Evolutionary conservation across 2,888 invertebrate species (phyloP).

Genomic region (Adineta ricciae): DNA sequence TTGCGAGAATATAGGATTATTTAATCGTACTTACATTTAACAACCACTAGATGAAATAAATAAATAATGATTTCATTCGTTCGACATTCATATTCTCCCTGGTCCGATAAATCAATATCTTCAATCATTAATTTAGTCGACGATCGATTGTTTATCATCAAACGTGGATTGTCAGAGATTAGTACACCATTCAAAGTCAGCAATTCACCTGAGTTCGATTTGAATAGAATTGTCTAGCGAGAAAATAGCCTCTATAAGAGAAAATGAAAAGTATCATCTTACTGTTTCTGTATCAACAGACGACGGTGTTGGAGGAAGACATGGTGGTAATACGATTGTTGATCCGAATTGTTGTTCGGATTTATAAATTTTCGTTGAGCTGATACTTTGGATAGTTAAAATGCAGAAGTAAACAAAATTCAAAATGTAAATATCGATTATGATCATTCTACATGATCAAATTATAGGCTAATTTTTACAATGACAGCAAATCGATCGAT

Average conservation of each 20-base stretch:
- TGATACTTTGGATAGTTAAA: background rate
- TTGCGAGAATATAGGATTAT: no score
- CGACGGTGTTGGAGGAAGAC: background rate
- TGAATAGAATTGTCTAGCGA: background rate
- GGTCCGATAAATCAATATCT: background rate
- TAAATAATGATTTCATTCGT: background rate
- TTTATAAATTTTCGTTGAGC: background rate
- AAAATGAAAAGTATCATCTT: background rate
- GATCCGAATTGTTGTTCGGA: background rate
- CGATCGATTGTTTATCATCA: background rate
- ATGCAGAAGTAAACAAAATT: background rate
- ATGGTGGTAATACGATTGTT: background rate
- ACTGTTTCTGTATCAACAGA: background rate
- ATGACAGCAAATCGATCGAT: background rate
- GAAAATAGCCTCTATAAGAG: background rate
- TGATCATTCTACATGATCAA: background rate
- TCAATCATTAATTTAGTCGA: background rate
- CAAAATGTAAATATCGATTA: background rate
- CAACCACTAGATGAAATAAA: background rate
- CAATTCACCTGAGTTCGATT: background rate
- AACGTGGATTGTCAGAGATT: background rate
- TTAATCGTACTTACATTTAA: background rate
- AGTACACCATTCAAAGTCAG: background rate
- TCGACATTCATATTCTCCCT: background rate
- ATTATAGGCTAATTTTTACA: background rate